Conservation (phyloP, 35 echinoderm and acorn worm genomes). For the Ophiothrix spiculata region DNA sequence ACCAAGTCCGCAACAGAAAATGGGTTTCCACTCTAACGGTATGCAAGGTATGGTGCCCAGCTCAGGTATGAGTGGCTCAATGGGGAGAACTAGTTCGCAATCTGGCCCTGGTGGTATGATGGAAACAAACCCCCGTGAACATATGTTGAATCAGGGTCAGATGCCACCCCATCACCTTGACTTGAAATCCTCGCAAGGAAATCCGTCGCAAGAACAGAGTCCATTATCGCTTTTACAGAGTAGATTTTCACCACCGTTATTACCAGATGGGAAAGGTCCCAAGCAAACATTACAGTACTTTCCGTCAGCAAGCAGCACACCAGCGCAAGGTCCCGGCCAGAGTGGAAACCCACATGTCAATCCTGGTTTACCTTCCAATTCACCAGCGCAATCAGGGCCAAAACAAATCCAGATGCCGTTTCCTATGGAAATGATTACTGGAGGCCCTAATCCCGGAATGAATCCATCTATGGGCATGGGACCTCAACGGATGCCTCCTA, state of each 20-base stretch:
- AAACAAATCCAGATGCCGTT: constrained; percentile 99
- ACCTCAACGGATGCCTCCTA: constrained; percentile 44
- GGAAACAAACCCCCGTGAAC: constrained; percentile 36
- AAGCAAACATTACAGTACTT: constrained; percentile 99
- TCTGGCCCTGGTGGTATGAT: constrained; percentile 31
- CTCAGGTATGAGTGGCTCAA: constrained; percentile 43
- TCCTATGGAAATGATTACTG: constrained; percentile 86
- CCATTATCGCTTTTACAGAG: constrained; percentile 88
- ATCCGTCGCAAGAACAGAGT: constrained; percentile 53
- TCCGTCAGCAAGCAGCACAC: constrained; percentile 53
- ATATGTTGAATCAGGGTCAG: constrained; percentile 26
- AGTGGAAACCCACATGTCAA: constrained; percentile 85
- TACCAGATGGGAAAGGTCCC: constrained; percentile 95
- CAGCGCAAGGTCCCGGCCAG: constrained; percentile 47
- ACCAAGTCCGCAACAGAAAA: constrained; percentile 15
- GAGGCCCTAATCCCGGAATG: constrained; percentile 22
- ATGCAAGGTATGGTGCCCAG: constrained; percentile 58
- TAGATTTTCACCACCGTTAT: constrained; percentile 84
- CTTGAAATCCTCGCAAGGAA: constrained; percentile 16
- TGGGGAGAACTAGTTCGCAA: constrained; percentile 33
- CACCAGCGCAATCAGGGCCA: constrained; percentile 53
- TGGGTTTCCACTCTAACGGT: constrained; percentile 17
- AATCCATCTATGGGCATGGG: constrained; percentile 27
- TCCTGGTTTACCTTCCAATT: constrained; percentile 40
- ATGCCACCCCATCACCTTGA: constrained; percentile 55